A percentile compares a stretch with the other conserved stretches of the same genome.
phyloP scores from a whole-genome alignment of 2,888 invertebrate species.

The Arrhopalites spinosus region DNA sequence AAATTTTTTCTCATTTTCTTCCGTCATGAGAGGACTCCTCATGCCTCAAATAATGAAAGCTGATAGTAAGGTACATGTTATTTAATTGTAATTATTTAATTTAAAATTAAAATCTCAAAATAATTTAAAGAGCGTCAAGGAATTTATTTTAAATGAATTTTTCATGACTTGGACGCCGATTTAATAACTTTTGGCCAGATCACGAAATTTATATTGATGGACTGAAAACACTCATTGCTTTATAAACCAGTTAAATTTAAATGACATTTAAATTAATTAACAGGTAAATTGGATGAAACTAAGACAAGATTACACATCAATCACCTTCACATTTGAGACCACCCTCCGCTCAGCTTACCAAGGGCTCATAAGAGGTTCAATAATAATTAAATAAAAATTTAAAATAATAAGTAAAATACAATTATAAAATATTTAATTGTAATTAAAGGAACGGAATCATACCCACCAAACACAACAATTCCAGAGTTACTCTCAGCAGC shows the following conservation, averaged over 20 bases:
- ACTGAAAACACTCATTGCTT: no score
- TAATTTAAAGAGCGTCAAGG: no score
- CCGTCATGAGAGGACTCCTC: conserved; percentile 51
- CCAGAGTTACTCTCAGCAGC: conserved; percentile 49
- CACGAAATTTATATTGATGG: no score
- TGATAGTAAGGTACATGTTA: conserved; percentile 46
- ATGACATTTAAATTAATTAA: no score
- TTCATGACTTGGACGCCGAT: no score
- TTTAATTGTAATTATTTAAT: no score
- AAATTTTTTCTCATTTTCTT: conserved; percentile 53
- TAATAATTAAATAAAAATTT: neutral
- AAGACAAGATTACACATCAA: conserved; percentile 47
- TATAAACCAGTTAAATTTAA: no score
- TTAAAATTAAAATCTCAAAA: no score
- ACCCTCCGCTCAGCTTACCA: conserved; percentile 47
- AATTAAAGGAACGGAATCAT: conserved; percentile 47
- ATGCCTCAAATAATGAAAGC: conserved; percentile 45
- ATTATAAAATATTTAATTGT: neutral
- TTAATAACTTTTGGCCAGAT: no score
- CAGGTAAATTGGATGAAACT: conserved; percentile 52
- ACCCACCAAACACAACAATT: conserved; percentile 53
- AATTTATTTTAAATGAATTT: no score
- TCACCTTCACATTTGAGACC: conserved; percentile 53
- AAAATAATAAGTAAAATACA: neutral
- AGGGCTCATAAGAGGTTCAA: conserved; percentile 48